Evolutionary conservation across 2,797 vertebrate genomes (phyloP), one percentile per base, ranked within the genome.

Genomic region (Thalassophryne amazonica): DNA sequence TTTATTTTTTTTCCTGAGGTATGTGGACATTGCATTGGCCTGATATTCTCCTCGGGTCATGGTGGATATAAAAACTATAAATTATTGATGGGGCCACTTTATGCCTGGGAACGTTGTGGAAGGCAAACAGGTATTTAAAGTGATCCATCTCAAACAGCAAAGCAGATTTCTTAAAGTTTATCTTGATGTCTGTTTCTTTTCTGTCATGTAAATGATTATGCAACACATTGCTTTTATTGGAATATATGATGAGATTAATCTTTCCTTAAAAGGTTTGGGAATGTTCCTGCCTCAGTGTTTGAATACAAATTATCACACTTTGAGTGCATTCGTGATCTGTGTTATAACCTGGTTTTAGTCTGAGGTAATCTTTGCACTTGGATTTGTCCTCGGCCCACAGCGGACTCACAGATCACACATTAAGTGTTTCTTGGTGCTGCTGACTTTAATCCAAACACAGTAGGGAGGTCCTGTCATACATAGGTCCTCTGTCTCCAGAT

Each of bases 371-470:
- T 55, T 2, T 29, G 14, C 28, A 45, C 54, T 37, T 31, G n/a
- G n/a, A n/a, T n/a, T n/a, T n/a, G n/a, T n/a, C n/a, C n/a, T n/a
- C n/a, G n/a, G n/a, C n/a, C n/a, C n/a, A n/a, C n/a, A n/a, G n/a
- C n/a, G 58, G 28, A 76, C 72, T 76, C 59, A 83, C 42, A 80
- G 75, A 85, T 86, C 81, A 80, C 79, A 87, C 60, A 68, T 42
- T 41, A 59, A 57, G 45, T 53, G 51, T 59, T 81, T 87, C 72
- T 79, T 37, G 52, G 55, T 60, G 24, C 42, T 35, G 31, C 7
- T 81, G 48, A 57, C 37, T 18, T 49, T 81, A 84, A 66, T 86
- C 80, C 84, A 50, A 63, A 47, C 33, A 56, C 32, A 34, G 53
- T 6, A 30, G 54, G 66, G 60, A 74, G 77, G 35, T 73, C 74